These are phyloP conservation scores for Sorex araneus DNA, from an alignment of 2,113 vertebrate genomes.

Conservation along the genomic window DNA sequence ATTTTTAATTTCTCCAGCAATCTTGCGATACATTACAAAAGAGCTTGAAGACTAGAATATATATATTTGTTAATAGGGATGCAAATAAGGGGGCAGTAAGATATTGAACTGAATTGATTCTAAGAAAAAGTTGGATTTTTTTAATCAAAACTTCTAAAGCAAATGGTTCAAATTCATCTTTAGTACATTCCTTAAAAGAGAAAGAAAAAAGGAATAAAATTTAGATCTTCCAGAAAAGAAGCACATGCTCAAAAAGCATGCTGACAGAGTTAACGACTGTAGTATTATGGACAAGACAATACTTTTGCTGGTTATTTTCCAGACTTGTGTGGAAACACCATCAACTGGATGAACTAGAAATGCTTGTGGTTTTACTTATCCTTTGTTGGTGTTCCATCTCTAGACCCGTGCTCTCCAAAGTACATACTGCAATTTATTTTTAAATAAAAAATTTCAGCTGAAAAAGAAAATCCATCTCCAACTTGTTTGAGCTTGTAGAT, in stretches of 20 bases:
- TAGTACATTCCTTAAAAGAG: slow-evolving; percentile 31
- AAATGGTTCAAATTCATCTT: slow-evolving; percentile 41
- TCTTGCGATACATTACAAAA: neutral
- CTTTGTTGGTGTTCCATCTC: slow-evolving; percentile 44
- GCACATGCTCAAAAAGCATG: neutral
- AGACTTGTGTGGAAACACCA: slow-evolving; percentile 10
- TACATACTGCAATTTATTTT: slow-evolving; percentile 51
- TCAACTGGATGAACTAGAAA: neutral
- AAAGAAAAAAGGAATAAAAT: slow-evolving; percentile 31
- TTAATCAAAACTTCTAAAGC: slow-evolving; percentile 21
- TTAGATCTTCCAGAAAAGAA: neutral
- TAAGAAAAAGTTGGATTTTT: neutral
- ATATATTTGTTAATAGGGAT: slow-evolving; percentile 17
- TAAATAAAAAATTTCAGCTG: slow-evolving; percentile 38
- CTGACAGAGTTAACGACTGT: neutral
- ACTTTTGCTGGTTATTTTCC: neutral
- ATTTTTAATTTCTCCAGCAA: neutral
- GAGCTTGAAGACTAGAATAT: slow-evolving; percentile 11
- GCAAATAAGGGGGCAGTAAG: neutral
- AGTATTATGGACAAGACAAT: neutral
- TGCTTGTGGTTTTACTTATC: slow-evolving; percentile 36
- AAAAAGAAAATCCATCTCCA: slow-evolving; percentile 36
- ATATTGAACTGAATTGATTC: slow-evolving; percentile 11
- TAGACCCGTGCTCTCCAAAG: slow-evolving; percentile 45
- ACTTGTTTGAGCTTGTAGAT: neutral